Percentiles rank a stretch among this genome's conserved stretches.
phyloP scores from a whole-genome alignment of 1,140 invertebrate species.

The Coenobita brevimanus region DNA sequence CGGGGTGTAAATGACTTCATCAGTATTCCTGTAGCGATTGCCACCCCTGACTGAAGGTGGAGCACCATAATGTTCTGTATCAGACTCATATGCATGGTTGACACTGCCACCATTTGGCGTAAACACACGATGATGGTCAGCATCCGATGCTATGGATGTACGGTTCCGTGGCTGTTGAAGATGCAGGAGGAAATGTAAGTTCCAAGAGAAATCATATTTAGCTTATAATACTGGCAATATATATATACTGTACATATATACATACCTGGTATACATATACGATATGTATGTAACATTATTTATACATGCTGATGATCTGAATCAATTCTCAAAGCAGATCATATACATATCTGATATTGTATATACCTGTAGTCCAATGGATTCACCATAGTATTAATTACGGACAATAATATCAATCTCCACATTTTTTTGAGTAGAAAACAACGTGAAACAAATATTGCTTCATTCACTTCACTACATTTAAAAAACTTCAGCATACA shows the following conservation, averaged over 20 bases:
- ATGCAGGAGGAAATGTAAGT: neutral
- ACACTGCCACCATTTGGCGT: conserved; percentile 61
- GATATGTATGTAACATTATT: no score
- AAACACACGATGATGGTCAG: conserved; percentile 67
- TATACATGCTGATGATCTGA: no score
- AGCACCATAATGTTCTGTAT: conserved; percentile 45
- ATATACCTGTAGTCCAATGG: no score
- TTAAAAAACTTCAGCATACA: no score
- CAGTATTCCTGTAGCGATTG: conserved; percentile 22
- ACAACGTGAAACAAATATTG: no score
- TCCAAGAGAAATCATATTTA: neutral
- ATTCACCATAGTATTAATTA: no score
- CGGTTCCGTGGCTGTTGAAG: conserved; percentile 49
- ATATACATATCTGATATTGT: no score
- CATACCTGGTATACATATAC: no score
- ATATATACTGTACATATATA: neutral
- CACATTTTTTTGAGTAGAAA: no score
- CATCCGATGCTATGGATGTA: conserved; percentile 63
- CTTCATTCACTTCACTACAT: no score
- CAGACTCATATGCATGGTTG: conserved; percentile 53
- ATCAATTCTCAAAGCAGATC: no score
- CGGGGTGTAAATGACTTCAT: conserved; percentile 50
- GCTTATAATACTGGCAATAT: neutral
- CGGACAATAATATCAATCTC: no score
- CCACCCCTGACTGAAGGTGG: conserved; percentile 41